Evolutionary conservation across 1,140 invertebrate species (phyloP), one percentile per base, ranked within the genome.

Genomic region (Dufourea novaeangliae): DNA sequence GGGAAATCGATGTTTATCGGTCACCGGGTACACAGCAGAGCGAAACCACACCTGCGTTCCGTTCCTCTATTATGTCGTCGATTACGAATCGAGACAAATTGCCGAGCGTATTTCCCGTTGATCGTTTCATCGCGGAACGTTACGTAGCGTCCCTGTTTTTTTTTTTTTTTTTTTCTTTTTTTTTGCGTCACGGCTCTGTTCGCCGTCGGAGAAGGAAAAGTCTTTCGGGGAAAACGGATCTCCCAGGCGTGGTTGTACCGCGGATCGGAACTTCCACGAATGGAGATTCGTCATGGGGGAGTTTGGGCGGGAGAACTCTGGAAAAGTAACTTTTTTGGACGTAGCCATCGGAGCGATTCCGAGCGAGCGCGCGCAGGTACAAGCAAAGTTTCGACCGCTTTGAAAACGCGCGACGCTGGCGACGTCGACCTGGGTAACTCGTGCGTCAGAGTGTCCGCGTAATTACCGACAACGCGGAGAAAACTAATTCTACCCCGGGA

Each of bases 11-110:
- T 61, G 57, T 72, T 84, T 67, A 68, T 59, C 27, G 81, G 52
- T 76, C 72, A 80, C 77, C 68, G 81, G 69, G 52, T 80, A 80
- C 63, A 62, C 54, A 34, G 20, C 80, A 46, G 27, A 66, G 67
- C n/a, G 46, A 20, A 67, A 85, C 82, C 83, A 62, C 82, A 84
- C 81, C 82, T 80, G 79, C 29, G 62, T 73, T 79, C 57, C 56
- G 34, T n/a, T 44, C 20, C 59, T 79, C 52, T 54, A 79, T 84
- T 82, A 75, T 71, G 63, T 74, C 77, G 71, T 57, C 62, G 81
- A 83, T 83, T 74, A 79, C 71, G 64, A 69, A 74, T 78, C 76
- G 17, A 52, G 61, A 37, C 66, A 78, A 63, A 83, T 80, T 63
- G 64, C 70, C 56, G 44, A 59, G 68, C 64, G 46, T 83, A n/a